A percentile compares a stretch with the other conserved stretches of the same genome.
Conservation (phyloP, 2,888 invertebrate genomes). For the Eupithecia subumbrata region DNA sequence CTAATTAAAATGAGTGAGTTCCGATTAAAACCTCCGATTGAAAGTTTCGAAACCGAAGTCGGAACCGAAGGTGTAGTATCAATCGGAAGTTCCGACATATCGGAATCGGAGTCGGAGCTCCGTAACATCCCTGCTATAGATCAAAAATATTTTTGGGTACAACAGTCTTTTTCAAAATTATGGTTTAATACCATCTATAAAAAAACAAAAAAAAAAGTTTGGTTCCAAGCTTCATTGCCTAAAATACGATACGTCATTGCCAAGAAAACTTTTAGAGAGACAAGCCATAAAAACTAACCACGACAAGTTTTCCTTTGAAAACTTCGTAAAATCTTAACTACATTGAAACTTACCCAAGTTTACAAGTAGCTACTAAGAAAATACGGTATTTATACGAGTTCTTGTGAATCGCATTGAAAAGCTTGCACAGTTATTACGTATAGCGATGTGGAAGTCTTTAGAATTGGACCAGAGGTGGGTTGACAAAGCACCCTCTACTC, state of each 20-base stretch:
- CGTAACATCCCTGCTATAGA: too few species aligned
- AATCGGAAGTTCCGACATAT: too few species aligned
- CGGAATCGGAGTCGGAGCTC: too few species aligned
- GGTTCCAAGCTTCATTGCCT: not conserved
- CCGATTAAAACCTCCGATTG: too few species aligned
- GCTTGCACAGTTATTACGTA: slow-evolving; percentile 31
- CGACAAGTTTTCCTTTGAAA: not conserved
- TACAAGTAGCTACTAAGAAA: slow-evolving; percentile 24
- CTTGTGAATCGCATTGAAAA: slow-evolving; percentile 30
- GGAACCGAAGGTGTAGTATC: too few species aligned
- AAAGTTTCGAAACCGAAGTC: too few species aligned
- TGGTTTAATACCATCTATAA: too few species aligned
- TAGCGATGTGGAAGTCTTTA: slow-evolving; percentile 27
- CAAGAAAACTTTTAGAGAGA: not conserved
- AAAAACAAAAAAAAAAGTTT: not conserved
- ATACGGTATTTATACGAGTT: slow-evolving; percentile 13
- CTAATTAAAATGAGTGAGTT: too few species aligned
- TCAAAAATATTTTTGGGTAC: too few species aligned
- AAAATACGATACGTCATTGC: too few species aligned
- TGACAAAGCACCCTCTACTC: slow-evolving; percentile 77
- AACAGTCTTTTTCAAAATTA: too few species aligned
- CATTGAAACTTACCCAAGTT: slow-evolving; percentile 7
- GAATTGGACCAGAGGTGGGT: slow-evolving; percentile 40
- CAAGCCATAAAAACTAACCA: not conserved
- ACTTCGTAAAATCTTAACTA: not conserved